These are phyloP conservation scores for Phortica variegata DNA, from an alignment of 1,140 invertebrate genomes.

Conservation along the genomic window DNA sequence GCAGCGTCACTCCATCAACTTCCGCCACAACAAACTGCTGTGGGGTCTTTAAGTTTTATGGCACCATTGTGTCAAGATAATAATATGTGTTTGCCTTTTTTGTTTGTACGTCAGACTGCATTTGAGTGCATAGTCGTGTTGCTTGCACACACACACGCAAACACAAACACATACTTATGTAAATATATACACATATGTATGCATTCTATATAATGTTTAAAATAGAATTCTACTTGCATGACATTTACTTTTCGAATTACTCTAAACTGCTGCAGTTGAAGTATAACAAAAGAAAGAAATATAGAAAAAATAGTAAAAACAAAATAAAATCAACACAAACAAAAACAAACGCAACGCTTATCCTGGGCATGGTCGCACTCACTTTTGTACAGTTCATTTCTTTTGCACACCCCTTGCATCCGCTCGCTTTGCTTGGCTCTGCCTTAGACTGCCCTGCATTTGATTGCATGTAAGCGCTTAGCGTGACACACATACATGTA, in stretches of 20 bases:
- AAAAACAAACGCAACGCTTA: background rate
- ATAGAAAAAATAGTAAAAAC: background rate
- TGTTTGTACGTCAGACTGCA: constrained; percentile 44
- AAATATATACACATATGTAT: constrained; percentile 16
- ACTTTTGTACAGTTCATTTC: no score
- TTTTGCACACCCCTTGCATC: no score
- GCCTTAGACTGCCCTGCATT: no score
- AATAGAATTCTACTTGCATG: constrained; percentile 45
- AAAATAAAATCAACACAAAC: background rate
- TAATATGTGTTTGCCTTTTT: constrained; percentile 40
- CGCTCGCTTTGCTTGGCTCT: no score
- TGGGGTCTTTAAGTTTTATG: constrained; percentile 53
- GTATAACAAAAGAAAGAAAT: background rate
- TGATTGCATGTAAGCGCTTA: no score
- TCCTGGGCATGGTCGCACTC: no score
- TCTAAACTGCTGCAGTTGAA: constrained; percentile 40
- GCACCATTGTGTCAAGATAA: constrained; percentile 56
- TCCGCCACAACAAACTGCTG: constrained; percentile 26
- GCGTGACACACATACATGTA: no score
- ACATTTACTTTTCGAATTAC: constrained; percentile 48
- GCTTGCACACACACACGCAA: constrained; percentile 11
- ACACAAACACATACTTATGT: constrained; percentile 9
- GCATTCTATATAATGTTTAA: constrained; percentile 14
- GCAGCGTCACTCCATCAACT: constrained; percentile 10
- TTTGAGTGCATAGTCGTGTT: constrained; percentile 53